These are phyloP conservation scores for Eristalis pertinax DNA, from an alignment of 2,888 invertebrate species.

Conservation along the genomic window DNA sequence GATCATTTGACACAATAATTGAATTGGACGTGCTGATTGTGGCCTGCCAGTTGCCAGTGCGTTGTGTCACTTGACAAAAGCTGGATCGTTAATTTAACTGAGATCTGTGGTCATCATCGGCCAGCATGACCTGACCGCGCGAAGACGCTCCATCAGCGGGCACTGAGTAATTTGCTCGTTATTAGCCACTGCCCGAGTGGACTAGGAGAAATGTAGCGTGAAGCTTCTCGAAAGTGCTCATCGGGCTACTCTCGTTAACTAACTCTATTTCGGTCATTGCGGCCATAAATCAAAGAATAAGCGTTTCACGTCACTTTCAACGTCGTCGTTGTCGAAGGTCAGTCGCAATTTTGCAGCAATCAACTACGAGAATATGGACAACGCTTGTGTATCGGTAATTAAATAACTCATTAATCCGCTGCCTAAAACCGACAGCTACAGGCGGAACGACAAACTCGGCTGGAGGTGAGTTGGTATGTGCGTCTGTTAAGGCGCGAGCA, in stretches of 20 bases:
- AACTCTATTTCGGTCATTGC: conserved; percentile 17
- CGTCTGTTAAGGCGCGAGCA: background rate
- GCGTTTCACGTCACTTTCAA: background rate
- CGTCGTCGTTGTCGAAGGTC: conserved; percentile 29
- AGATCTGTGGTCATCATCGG: conserved; percentile 2
- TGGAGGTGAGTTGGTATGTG: background rate
- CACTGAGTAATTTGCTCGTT: conserved; percentile 39
- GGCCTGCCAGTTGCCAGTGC: conserved; percentile 13
- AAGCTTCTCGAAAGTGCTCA: conserved; percentile 28
- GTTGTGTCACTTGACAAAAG: conserved; percentile 42
- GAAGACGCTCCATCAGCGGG: conserved; percentile 18
- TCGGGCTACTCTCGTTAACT: conserved; percentile 5
- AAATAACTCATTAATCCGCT: conserved; percentile 14
- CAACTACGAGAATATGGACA: conserved; percentile 10
- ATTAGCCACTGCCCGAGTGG: background rate
- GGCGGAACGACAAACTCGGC: background rate
- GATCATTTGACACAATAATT: conserved; percentile 65
- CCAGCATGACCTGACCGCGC: conserved; percentile 16
- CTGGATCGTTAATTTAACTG: conserved; percentile 41
- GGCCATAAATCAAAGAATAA: conserved; percentile 20
- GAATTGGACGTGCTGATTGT: conserved; percentile 49
- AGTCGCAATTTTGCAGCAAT: conserved; percentile 16
- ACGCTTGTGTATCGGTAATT: conserved; percentile 18
- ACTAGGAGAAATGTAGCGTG: conserved; percentile 26
- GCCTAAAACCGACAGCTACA: background rate